Evolutionary conservation across 1,140 invertebrate genomes (phyloP).

Genomic region (Cyphomyrmex costatus): DNA sequence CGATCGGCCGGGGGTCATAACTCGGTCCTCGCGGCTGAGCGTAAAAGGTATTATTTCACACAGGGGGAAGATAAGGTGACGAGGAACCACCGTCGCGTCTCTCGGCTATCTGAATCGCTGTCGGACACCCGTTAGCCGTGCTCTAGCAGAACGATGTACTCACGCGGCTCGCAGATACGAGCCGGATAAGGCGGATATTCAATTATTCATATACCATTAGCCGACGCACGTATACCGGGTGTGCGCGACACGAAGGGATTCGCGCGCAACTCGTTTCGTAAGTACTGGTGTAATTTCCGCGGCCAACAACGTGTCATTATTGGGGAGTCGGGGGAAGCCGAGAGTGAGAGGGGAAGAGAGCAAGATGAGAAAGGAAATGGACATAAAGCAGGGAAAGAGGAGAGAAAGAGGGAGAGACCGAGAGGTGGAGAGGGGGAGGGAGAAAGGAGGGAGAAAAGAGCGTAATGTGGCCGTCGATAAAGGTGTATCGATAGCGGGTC

Average conservation of each 20-base stretch:
- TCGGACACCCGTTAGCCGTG: slow-evolving; percentile 66
- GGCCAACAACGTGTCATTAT: slow-evolving; percentile 69
- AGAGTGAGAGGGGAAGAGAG: not conserved
- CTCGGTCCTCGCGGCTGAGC: not conserved
- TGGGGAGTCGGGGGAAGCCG: slow-evolving; percentile 28
- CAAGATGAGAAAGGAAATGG: not conserved
- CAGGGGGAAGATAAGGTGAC: slow-evolving; percentile 20
- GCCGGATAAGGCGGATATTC: slow-evolving; percentile 74
- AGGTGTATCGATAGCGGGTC: slow-evolving; percentile 78
- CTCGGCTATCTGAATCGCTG: slow-evolving; percentile 31
- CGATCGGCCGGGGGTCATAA: not conserved
- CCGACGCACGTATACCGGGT: slow-evolving; percentile 70
- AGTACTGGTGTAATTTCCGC: slow-evolving; percentile 66
- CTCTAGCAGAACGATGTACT: slow-evolving; percentile 59
- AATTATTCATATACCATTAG: slow-evolving; percentile 80
- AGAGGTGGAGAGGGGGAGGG: not conserved
- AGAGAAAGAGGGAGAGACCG: slow-evolving; percentile 28
- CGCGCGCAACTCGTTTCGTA: slow-evolving; percentile 57
- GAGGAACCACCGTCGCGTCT: slow-evolving; percentile 3
- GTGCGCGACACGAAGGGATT: slow-evolving; percentile 60
- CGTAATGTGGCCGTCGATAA: slow-evolving; percentile 67
- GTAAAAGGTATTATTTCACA: slow-evolving; percentile 37
- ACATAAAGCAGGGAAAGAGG: slow-evolving; percentile 42
- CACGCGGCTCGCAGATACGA: slow-evolving; percentile 65
- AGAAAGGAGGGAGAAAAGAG: slow-evolving; percentile 36